Base-by-base conservation (phyloP, 1,140 invertebrate species). In the Dolichoris vasculosae region DNA sequence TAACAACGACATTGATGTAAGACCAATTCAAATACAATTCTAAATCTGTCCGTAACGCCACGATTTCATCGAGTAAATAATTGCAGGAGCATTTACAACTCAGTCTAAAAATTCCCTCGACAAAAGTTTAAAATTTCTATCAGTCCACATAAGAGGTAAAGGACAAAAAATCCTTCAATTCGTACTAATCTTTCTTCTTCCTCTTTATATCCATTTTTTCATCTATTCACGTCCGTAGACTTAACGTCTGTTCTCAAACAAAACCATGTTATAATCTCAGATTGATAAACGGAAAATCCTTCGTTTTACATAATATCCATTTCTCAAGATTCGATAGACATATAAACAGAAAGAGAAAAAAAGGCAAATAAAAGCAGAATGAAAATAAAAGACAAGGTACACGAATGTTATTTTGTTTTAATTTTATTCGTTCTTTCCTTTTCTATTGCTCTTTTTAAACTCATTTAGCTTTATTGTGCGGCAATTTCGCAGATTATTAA, bases 401-500 rank as follows among this genome's bases (percentile, higher is more conserved):
- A 20, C 26, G 43, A 26, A 1, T 43, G 15, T 75, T 43, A 2
- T 43, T 48, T 69, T 23, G 11, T 38, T 69, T 30, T 17, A 4
- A 32, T 69, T 38, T 69, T 30, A 69, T 38, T 40, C 67, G 20
- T 2, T 69, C 13, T 9, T 7, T 38, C 30, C 8, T 35, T 46
- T 48, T 30, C n/a, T 55, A 55, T 30, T 20, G 46, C 8, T 76
- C n/a, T 23, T 15, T 84, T 86, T 84, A 87, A 78, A 84, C 82
- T 48, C 85, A 64, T 84, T 86, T 78, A 84, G 73, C 43, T 84
- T 75, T 88, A 88, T 88, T 77, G 86, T 85, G 80, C 78, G 84
- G 87, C 87, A 87, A 82, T 82, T 82, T 82, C 80, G 46, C 80
- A 48, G 80, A 48, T 48, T 71, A 82, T 82, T 82, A 40, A 73